These are phyloP conservation scores for Pristionchus mayeri DNA, from an alignment of 2,888 invertebrate genomes.

Conservation along the genomic window DNA sequence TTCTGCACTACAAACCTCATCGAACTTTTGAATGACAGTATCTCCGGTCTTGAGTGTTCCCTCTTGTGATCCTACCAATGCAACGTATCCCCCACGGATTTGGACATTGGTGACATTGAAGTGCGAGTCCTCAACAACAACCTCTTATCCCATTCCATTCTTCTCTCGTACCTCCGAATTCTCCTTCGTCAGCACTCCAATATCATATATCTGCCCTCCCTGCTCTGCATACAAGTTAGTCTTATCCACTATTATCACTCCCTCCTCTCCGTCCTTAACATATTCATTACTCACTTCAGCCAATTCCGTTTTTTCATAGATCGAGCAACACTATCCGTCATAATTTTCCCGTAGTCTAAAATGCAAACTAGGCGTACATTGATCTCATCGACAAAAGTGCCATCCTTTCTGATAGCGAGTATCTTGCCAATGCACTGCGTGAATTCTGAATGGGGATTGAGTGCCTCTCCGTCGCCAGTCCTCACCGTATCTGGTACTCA, in stretches of 20 bases:
- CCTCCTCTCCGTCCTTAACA: slow-evolving; percentile 86
- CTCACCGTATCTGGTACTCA: slow-evolving; percentile 84
- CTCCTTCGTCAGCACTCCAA: slow-evolving; percentile 87
- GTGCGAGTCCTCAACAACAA: slow-evolving; percentile 82
- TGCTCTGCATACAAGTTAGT: slow-evolving; percentile 99
- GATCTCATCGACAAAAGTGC: slow-evolving; percentile 89
- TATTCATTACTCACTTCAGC: not conserved
- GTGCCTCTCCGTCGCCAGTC: not conserved
- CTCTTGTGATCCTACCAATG: slow-evolving; percentile 92
- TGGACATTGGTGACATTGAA: slow-evolving; percentile 87
- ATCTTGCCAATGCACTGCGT: slow-evolving; percentile 81
- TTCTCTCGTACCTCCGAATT: slow-evolving; percentile 82
- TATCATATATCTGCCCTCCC: slow-evolving; percentile 97
- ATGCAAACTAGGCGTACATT: slow-evolving; percentile 55
- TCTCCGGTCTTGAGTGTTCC: slow-evolving; percentile 89
- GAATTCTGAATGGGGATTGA: slow-evolving; percentile 54
- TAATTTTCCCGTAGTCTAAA: not conserved
- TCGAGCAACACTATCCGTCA: not conserved
- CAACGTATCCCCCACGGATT: slow-evolving; percentile 89
- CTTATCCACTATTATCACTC: slow-evolving; percentile 89
- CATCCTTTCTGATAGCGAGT: slow-evolving; percentile 84
- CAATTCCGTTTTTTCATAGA: not conserved
- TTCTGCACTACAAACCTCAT: too few species aligned
- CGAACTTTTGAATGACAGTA: slow-evolving; percentile 86
- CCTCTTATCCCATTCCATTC: not conserved